phyloP scores from a whole-genome alignment of 2,113 vertebrate genomes.

The Campylomormyrus numenius region DNA sequence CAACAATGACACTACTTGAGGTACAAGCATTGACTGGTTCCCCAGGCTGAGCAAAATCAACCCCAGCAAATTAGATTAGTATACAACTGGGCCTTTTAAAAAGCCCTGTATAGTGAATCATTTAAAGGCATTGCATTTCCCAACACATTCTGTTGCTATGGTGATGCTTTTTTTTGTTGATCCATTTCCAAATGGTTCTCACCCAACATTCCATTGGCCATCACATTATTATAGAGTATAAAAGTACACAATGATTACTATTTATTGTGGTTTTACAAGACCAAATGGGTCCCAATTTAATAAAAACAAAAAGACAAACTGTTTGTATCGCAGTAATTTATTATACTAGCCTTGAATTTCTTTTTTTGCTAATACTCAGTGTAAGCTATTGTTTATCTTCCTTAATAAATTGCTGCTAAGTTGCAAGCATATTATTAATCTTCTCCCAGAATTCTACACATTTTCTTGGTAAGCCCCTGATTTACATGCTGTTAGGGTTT shows the following conservation, averaged over 20 bases:
- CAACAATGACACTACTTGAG: neutral
- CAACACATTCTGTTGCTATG: neutral
- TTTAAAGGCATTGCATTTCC: neutral
- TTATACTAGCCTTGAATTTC: neutral
- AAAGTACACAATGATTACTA: neutral
- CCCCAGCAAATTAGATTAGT: neutral
- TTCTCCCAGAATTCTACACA: neutral
- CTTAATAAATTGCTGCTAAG: neutral
- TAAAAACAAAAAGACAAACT: neutral
- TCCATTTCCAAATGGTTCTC: neutral
- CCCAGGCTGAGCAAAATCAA: neutral
- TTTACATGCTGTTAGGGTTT: neutral
- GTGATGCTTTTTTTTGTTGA: neutral
- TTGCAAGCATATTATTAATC: neutral
- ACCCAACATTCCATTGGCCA: neutral
- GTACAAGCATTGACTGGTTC: neutral
- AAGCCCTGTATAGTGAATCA: neutral
- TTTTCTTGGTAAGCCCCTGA: neutral
- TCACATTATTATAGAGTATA: neutral
- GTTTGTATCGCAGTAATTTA: neutral
- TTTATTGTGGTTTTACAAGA: neutral
- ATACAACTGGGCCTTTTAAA: neutral
- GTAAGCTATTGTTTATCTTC: neutral
- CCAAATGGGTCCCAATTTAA: neutral
- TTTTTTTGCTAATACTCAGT: neutral